Evolutionary conservation across 2,797 vertebrate genomes (phyloP), one percentile per base, ranked within the genome.

Genomic region (Euthynnus affinis): DNA sequence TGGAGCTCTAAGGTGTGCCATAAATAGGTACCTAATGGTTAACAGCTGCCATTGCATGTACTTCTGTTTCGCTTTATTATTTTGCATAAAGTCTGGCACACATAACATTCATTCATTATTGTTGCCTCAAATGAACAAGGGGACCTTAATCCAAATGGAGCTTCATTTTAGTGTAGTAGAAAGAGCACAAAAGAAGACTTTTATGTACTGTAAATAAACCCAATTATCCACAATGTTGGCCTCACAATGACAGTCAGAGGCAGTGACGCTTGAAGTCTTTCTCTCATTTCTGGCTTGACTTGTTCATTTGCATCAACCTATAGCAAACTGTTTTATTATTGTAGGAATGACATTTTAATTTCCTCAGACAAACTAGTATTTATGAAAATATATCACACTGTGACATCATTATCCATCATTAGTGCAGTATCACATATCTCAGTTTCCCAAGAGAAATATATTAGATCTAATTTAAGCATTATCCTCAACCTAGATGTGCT

Each of bases 1-100:
- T 85, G 73, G 80, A 80, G 79, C 74, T 80, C 62, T 78, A 81
- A 76, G 66, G 67, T 84, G 80, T 71, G 55, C 83, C 74, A 83
- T 88, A 89, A 89, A 87, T 88, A 81, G 79, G 59, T 65, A 61
- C 64, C 53, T 88, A 86, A 89, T 83, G 71, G 62, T 66, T 20
- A 82, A 74, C 81, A 87, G 76, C 87, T 88, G 82, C 71, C 71
- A 80, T 52, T 7, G 6, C 59, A 40, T 81, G 61, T 59, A 74
- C 72, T 69, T 79, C 71, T 85, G 66, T 82, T 90, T 82, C 76
- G 55, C 63, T 80, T 80, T 81, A 83, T 77, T 78, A 80, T 86
- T 87, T 84, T 68, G 69, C 74, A 88, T 80, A 48, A 79, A 84
- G 72, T 79, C 37, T 73, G 52, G 69, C 71, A 76, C 61, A 63